Conservation (phyloP, 1,140 invertebrate species). For the Drosophila bocki region DNA sequence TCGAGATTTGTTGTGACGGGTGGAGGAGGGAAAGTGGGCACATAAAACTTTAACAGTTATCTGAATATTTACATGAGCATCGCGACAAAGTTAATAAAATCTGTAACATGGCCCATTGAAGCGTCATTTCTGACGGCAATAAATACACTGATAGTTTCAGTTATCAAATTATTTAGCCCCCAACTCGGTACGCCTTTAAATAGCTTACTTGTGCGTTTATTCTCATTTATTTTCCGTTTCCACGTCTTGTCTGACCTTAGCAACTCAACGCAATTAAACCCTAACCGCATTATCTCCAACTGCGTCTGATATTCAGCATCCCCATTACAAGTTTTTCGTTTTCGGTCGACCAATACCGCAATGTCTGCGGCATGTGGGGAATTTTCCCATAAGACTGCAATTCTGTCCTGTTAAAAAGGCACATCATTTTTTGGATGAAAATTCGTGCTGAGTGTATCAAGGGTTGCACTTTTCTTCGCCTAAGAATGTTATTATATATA, state of each 20-base stretch:
- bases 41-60: slow-evolving; percentile 35
- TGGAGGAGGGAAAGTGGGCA: neutral
- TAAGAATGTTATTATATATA: no score
- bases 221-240: neutral
- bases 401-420: slow-evolving; percentile 15
- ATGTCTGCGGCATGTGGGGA: slow-evolving; percentile 72
- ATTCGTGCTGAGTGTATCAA: neutral
- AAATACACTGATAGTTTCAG: neutral
- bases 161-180: neutral
- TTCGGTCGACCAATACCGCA: slow-evolving; percentile 47
- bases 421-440: neutral
- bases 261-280: slow-evolving; percentile 65
- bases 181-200: neutral
- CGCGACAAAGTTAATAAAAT: slow-evolving; percentile 17
- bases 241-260: slow-evolving; percentile 44
- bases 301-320: neutral
- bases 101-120: slow-evolving; percentile 5
- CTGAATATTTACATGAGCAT: slow-evolving; percentile 10
- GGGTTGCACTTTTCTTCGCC: neutral
- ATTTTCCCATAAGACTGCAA: slow-evolving; percentile 66
- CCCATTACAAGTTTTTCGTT: slow-evolving; percentile 50
- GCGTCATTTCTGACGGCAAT: slow-evolving; percentile 8
- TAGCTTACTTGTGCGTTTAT: neutral
- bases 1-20: slow-evolving; percentile 46
- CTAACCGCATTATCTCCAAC: slow-evolving; percentile 62